Evolutionary conservation across 64 coral and sea anemone genomes (phyloP).

Genomic region (Dendronephthya gigantea): DNA sequence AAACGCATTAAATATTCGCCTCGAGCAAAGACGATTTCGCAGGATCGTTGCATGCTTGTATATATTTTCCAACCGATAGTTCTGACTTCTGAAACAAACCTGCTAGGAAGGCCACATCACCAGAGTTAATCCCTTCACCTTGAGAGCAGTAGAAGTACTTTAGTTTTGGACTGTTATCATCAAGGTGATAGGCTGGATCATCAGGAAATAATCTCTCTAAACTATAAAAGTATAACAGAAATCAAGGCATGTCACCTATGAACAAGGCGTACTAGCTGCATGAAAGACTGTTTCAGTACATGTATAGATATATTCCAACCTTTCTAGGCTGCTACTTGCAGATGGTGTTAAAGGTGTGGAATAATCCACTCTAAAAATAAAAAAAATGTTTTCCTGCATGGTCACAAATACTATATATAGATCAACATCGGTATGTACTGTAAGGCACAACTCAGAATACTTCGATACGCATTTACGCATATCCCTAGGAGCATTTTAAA

Average conservation of each 20-base stretch:
- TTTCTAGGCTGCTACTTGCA: not conserved
- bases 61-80: too few relatives aligned
- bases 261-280: not conserved
- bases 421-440: too few relatives aligned
- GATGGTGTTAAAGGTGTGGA: not conserved
- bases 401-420: too few relatives aligned
- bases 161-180: not conserved
- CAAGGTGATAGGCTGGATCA: not conserved
- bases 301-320: not conserved
- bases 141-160: constrained; percentile 10
- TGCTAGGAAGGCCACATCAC: constrained; percentile 9
- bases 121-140: not conserved
- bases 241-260: not conserved
- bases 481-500: too few relatives aligned
- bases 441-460: too few relatives aligned
- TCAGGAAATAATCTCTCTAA: not conserved
- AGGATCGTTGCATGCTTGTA: too few relatives aligned
- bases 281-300: not conserved
- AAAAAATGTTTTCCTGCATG: too few relatives aligned
- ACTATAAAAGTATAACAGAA: not conserved
- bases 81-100: not conserved
- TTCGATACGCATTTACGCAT: too few relatives aligned
- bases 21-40: too few relatives aligned
- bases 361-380: not conserved
- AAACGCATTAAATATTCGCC: too few relatives aligned